Evolutionary conservation across 2,888 invertebrate species (phyloP), one percentile per base, ranked within the genome.

Genomic region (Mystacides longicornis): DNA sequence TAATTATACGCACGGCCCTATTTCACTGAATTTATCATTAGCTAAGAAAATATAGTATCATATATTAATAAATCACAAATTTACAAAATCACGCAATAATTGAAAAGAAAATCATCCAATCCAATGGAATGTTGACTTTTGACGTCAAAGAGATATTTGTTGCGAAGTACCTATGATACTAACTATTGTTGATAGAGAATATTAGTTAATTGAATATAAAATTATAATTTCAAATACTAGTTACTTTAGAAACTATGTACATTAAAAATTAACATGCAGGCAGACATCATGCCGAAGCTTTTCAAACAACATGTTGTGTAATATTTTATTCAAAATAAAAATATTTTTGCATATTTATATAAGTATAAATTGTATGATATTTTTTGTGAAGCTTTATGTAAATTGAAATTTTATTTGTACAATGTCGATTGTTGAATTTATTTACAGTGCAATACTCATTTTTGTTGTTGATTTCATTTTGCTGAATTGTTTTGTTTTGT

Each of bases 301-400:
- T 48, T 45, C 45, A 45, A 45, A 20, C 5, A 21, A 45, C 45
- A 45, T 21, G 14, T 45, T 21, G 21, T 45, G 18, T 45, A 19
- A 14, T 20, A 21, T 45, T 19, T 31, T 23, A 11, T 23, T 48
- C 45, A 14, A 37, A 37, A 37, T 37, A 20, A 45, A 27, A 22
- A 52, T 52, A 52, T 52, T 52, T 52, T 52, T 52, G 52, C 52
- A 52, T 52, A 52, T 52, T 52, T 50, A 33, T 52, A 52, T 52
- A 52, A 45, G 52, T 52, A 47, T 52, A 52, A 52, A 42, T 52
- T 52, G 52, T 52, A 52, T 14, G n/a, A 46, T 46, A 52, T 48
- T 48, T 48, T 48, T 48, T 48, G 18, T 23, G 23, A 48, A 23
- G 21, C 48, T 48, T 37, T 37, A 37, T 37, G 16, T 37, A 37